These are phyloP conservation scores for Athene noctua DNA, from an alignment of 2,113 vertebrate species.

Conservation along the genomic window DNA sequence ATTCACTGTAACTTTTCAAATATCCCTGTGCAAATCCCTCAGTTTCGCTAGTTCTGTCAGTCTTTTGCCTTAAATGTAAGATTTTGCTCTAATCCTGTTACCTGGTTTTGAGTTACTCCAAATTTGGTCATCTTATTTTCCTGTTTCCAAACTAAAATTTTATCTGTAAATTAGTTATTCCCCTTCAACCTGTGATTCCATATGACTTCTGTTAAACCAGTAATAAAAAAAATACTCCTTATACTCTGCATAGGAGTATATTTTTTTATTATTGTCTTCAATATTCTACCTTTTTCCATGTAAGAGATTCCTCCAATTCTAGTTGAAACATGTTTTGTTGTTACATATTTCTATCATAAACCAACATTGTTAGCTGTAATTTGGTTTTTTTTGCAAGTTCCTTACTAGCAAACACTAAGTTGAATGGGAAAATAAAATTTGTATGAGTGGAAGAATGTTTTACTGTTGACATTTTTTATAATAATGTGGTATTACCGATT, in stretches of 20 bases:
- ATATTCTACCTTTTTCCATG: background rate
- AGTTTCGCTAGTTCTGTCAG: background rate
- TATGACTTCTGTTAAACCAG: no score
- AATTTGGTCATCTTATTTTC: background rate
- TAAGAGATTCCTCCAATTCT: background rate
- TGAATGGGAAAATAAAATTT: background rate
- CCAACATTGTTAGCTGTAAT: background rate
- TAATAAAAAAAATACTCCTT: no score
- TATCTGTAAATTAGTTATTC: background rate
- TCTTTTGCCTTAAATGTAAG: background rate
- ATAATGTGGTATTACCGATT: background rate
- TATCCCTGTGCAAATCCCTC: background rate
- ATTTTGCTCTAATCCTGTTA: background rate
- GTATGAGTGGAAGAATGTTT: background rate
- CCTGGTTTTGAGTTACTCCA: background rate
- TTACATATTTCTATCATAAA: background rate
- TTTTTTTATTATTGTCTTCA: background rate
- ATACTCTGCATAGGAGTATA: background rate
- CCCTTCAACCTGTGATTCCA: background rate
- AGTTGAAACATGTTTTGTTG: background rate
- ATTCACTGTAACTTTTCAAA: background rate
- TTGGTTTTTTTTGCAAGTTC: background rate
- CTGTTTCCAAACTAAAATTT: background rate
- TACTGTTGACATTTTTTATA: background rate
- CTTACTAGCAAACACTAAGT: background rate